Percentiles rank a stretch among this genome's conserved stretches.
Conservation (phyloP, 2,797 vertebrate species). For the Bufotes viridis region DNA sequence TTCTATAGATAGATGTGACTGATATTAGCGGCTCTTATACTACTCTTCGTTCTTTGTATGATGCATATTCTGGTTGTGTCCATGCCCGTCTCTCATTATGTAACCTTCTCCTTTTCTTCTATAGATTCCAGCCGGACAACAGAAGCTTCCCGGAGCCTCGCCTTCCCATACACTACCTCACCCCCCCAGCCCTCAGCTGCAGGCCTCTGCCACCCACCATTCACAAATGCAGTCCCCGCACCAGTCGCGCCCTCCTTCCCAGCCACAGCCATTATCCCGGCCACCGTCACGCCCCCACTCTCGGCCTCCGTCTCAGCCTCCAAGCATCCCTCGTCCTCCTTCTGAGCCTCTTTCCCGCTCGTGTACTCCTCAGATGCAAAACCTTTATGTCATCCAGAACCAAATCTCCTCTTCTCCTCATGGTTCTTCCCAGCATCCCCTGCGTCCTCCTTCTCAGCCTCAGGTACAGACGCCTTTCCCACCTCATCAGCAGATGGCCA, state of each 20-base stretch:
- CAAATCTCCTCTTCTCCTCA: constrained; percentile 83
- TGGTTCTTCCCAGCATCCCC: constrained; percentile 65
- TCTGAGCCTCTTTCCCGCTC: constrained; percentile 77
- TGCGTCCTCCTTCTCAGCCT: constrained; percentile 68
- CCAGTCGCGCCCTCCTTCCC: constrained; percentile 79
- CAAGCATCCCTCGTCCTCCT: constrained; percentile 69
- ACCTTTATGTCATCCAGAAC: constrained; percentile 87
- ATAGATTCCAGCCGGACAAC: constrained; percentile 85
- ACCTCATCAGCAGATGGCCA: constrained; percentile 63
- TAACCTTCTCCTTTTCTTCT: neutral
- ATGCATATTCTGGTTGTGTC: neutral
- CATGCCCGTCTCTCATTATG: neutral
- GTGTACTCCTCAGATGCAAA: constrained; percentile 78
- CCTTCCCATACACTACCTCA: constrained; percentile 82
- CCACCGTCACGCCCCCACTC: constrained; percentile 76
- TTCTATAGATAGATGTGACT: too few relatives aligned
- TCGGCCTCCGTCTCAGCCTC: constrained; percentile 71
- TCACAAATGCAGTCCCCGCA: constrained; percentile 85
- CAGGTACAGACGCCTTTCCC: constrained; percentile 66
- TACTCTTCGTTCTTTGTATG: too few relatives aligned
- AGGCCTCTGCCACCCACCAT: constrained; percentile 74
- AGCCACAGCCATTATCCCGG: constrained; percentile 73
- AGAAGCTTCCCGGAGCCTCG: constrained; percentile 87
- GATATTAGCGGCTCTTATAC: neutral
- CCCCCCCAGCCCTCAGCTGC: constrained; percentile 82